Conservation (phyloP, 30 jellyfish, hydroid and myxozoan species). For the Thelohanellus kitauei region DNA sequence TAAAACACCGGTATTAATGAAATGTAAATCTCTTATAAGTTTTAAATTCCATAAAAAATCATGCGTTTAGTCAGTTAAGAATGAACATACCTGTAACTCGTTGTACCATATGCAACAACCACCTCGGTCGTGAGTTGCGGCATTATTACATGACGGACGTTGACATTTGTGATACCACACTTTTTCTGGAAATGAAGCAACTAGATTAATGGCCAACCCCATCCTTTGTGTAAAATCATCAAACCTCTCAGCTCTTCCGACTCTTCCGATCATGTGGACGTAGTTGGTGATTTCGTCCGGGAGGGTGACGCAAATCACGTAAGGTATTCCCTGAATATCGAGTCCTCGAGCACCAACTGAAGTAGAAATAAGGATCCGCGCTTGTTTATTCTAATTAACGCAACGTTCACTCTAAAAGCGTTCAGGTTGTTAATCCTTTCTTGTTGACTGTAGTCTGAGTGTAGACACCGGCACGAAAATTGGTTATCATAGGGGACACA, state of each 20-base stretch:
- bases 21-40: no score
- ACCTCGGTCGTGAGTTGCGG: constrained; percentile 39
- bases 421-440: constrained; percentile 38
- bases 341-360: constrained; percentile 90
- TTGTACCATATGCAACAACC: constrained; percentile 88
- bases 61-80: no score
- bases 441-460: constrained; percentile 39
- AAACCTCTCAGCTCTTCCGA: constrained; percentile 92
- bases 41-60: no score
- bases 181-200: constrained; percentile 33
- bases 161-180: constrained; percentile 96
- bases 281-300: constrained; percentile 92
- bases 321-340: constrained; percentile 59
- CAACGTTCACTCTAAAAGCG: constrained; percentile 17
- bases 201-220: constrained; percentile 74
- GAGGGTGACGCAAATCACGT: constrained; percentile 50
- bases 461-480: constrained; percentile 58
- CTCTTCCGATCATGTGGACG: constrained; percentile 74
- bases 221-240: constrained; percentile 12
- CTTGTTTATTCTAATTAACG: constrained; percentile 12
- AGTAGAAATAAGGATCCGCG: constrained; percentile 40
- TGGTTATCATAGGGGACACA: constrained; percentile 1
- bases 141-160: constrained; percentile 46
- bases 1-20: no score
- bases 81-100: constrained; percentile 26